A percentile compares a stretch with the other conserved stretches of the same genome.
phyloP scores from a whole-genome alignment of 2,888 invertebrate genomes.

The Hedya salicella region DNA sequence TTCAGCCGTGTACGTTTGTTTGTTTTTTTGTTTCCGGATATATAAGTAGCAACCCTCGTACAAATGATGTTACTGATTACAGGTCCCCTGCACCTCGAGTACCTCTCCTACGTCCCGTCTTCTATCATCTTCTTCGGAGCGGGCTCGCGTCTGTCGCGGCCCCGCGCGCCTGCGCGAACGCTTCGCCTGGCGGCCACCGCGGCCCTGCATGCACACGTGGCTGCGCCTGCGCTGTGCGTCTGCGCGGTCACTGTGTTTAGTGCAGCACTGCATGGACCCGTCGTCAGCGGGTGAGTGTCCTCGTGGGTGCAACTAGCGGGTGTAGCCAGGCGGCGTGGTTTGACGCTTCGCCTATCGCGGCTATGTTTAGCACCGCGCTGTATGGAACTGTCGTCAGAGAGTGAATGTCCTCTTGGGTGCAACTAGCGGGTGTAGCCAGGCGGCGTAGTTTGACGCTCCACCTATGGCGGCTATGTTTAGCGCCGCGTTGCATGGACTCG shows the following conservation, averaged over 20 bases:
- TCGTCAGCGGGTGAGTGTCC: constrained; percentile 58
- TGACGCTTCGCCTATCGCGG: too few species aligned
- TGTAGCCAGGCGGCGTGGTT: too few species aligned
- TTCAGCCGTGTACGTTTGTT: too few species aligned
- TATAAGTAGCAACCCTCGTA: too few species aligned
- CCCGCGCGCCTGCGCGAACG: not conserved
- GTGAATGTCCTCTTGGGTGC: too few species aligned
- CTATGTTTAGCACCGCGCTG: constrained; percentile 43
- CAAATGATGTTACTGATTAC: too few species aligned
- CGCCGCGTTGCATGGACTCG: constrained; percentile 47
- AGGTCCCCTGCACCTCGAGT: constrained; percentile 63
- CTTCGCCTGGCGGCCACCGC: constrained; percentile 44
- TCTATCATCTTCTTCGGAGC: constrained; percentile 61
- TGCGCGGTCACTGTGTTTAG: constrained; percentile 49
- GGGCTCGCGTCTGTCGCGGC: constrained; percentile 27
- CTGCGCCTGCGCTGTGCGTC: constrained; percentile 35
- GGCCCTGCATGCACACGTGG: constrained; percentile 46
- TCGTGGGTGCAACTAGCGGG: too few species aligned
- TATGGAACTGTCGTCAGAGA: constrained; percentile 52
- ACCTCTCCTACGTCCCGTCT: constrained; percentile 55
- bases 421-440: too few species aligned
- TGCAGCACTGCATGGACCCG: constrained; percentile 47
- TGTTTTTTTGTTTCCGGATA: too few species aligned
- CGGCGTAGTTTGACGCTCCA: too few species aligned
- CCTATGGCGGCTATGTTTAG: constrained; percentile 46